phyloP scores from a whole-genome alignment of 2,113 vertebrate species.

The Cnemophilus loriae region DNA sequence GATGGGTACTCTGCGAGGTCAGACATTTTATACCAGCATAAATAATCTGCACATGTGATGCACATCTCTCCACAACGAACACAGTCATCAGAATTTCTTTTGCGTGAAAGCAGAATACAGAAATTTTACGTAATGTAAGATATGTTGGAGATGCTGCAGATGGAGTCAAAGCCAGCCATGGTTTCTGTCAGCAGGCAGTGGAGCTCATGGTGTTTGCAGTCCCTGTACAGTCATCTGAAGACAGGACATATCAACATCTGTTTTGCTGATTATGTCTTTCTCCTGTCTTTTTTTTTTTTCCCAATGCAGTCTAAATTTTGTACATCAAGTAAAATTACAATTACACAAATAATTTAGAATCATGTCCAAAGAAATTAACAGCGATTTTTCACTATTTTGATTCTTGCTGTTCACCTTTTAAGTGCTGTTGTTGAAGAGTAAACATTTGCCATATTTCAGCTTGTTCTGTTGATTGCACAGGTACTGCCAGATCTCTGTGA shows the following conservation, averaged over 20 bases:
- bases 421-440: not conserved
- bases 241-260: not conserved
- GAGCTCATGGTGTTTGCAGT: not conserved
- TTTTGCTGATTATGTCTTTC: not conserved
- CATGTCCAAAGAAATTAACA: not conserved
- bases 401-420: not conserved
- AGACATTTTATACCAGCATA: not conserved
- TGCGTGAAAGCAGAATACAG: fast-evolving
- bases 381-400: not conserved
- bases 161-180: not conserved
- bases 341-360: not conserved
- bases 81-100: not conserved
- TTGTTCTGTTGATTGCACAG: not conserved
- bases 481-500: not conserved
- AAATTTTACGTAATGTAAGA: not conserved
- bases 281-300: not conserved
- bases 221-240: not conserved
- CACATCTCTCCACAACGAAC: not conserved
- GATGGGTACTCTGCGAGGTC: not conserved
- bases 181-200: not conserved
- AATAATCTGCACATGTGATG: not conserved
- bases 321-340: not conserved
- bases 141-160: not conserved
- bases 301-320: not conserved
- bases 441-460: not conserved